Percentiles rank a stretch among this genome's conserved stretches.
Conservation (phyloP, 2,888 invertebrate species). For the Hipparchia semele region DNA sequence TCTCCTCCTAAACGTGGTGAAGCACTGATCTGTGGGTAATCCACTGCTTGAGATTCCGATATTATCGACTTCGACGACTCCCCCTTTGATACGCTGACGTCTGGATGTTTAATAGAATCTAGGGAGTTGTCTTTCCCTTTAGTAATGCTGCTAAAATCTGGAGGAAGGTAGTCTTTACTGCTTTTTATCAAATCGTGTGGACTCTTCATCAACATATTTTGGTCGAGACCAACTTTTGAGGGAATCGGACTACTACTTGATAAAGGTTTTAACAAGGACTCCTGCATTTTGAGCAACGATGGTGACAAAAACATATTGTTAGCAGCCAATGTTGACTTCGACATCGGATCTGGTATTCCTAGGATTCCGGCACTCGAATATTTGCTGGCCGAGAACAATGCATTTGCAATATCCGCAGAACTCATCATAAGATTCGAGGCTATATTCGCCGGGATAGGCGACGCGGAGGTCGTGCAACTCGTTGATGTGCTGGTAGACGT, state of each 20-base stretch:
- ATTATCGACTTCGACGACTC: slow-evolving; percentile 69
- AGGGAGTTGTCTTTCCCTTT: slow-evolving; percentile 78
- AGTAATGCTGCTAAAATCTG: slow-evolving; percentile 80
- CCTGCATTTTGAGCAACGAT: slow-evolving; percentile 88
- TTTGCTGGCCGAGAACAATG: slow-evolving; percentile 86
- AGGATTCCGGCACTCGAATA: slow-evolving; percentile 85
- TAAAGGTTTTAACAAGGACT: slow-evolving; percentile 83
- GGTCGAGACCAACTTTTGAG: slow-evolving; percentile 72
- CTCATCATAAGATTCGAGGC: slow-evolving; percentile 85
- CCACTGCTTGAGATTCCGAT: slow-evolving; percentile 65
- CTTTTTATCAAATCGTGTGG: slow-evolving; percentile 72
- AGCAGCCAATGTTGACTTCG: slow-evolving; percentile 88
- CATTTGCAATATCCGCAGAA: slow-evolving; percentile 85
- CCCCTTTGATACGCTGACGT: slow-evolving; percentile 77
- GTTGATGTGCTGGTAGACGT: slow-evolving; percentile 77
- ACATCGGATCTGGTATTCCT: slow-evolving; percentile 89
- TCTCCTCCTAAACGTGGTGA: slow-evolving; percentile 73
- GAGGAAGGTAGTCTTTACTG: slow-evolving; percentile 77
- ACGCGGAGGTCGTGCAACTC: slow-evolving; percentile 72
- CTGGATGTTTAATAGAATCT: slow-evolving; percentile 69
- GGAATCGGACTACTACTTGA: slow-evolving; percentile 82
- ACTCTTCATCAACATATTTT: slow-evolving; percentile 72
- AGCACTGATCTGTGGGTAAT: slow-evolving; percentile 66
- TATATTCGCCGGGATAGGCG: slow-evolving; percentile 79
- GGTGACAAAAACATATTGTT: slow-evolving; percentile 92